Conservation (phyloP, 2,113 vertebrate species). For the Notothenia coriiceps region DNA sequence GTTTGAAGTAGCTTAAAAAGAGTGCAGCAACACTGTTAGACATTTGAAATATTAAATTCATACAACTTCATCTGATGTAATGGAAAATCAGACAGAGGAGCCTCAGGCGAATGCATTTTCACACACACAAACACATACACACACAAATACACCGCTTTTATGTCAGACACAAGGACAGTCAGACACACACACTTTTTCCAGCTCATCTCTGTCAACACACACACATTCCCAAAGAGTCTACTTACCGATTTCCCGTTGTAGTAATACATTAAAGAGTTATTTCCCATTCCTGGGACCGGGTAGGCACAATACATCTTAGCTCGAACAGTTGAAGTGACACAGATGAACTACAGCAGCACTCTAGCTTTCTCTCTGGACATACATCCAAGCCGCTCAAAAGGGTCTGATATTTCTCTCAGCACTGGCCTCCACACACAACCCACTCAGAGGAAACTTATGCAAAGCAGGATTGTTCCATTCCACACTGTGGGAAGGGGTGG, state of each 20-base stretch:
- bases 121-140: conserved; percentile 20
- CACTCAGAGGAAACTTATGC: conserved; percentile 97
- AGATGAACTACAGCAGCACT: conserved; percentile 70
- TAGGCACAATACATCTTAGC: conserved; percentile 96
- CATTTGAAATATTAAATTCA: conserved; percentile 43
- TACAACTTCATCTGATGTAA: conserved; percentile 68
- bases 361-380: conserved; percentile 86
- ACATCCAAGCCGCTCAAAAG: conserved; percentile 88
- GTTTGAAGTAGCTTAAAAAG: conserved; percentile 2
- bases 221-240: conserved; percentile 80
- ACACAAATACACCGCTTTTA: conserved; percentile 21
- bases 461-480: conserved; percentile 95
- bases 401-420: conserved; percentile 90
- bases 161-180: conserved; percentile 18
- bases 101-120: conserved; percentile 34
- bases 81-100: conserved; percentile 65
- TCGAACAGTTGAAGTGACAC: conserved; percentile 62
- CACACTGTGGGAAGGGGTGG: conserved; percentile 75
- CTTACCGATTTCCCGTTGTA: conserved; percentile 99
- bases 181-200: conserved; percentile 49
- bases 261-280: conserved; percentile 98
- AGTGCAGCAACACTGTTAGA: neutral
- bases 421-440: conserved; percentile 90
- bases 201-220: conserved; percentile 44
- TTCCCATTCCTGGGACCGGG: conserved; percentile 96